Evolutionary conservation across 2,113 vertebrate species (phyloP).

Genomic region (Suricata suricatta): DNA sequence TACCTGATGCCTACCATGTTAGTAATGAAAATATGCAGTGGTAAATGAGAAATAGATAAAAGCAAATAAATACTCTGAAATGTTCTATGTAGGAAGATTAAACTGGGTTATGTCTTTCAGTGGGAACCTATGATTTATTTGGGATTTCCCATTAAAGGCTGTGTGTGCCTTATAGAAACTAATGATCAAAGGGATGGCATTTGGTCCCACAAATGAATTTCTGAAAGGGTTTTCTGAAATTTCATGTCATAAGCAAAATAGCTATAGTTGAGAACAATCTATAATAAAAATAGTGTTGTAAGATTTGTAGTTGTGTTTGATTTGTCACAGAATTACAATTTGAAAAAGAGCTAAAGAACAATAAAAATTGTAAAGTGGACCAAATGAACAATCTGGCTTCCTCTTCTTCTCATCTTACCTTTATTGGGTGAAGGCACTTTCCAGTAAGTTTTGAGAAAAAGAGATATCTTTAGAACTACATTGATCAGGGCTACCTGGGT

Average conservation of each 20-base stretch:
- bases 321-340: background rate
- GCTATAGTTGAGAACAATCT: background rate
- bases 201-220: background rate
- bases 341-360: background rate
- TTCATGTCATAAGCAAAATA: background rate
- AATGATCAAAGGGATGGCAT: background rate
- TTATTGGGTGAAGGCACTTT: background rate
- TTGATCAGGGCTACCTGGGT: background rate
- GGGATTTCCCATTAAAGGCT: background rate
- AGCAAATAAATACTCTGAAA: background rate
- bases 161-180: too few species aligned
- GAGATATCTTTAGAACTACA: background rate
- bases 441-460: background rate
- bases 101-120: background rate
- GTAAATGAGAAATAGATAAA: background rate
- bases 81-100: background rate
- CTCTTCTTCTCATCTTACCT: background rate
- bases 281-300: background rate
- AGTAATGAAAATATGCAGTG: background rate
- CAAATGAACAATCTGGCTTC: background rate
- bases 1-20: background rate
- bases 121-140: background rate
- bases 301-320: background rate
- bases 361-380: too few species aligned
- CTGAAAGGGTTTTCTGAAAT: background rate